Conservation (phyloP, 2,797 vertebrate genomes). For the Sebastes nivosus region DNA sequence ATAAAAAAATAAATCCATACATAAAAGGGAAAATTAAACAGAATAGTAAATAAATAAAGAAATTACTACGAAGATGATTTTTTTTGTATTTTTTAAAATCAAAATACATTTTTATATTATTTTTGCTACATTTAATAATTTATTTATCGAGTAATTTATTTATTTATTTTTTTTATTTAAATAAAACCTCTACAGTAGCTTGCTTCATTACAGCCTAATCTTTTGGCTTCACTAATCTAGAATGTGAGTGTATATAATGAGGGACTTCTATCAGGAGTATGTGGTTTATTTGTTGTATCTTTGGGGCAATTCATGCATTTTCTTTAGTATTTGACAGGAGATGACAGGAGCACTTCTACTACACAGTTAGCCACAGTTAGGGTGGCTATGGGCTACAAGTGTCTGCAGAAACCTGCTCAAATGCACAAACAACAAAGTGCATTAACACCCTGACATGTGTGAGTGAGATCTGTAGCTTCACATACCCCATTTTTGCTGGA, state of each 20-base stretch:
- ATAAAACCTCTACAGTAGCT: background rate
- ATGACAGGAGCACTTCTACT: conserved; percentile 1
- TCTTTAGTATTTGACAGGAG: background rate
- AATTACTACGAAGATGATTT: accelerated
- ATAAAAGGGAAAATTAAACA: too few relatives aligned
- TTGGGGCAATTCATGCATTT: background rate
- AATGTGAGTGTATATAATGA: conserved; percentile 6
- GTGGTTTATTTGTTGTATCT: background rate
- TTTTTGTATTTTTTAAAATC: too few relatives aligned
- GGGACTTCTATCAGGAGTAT: background rate
- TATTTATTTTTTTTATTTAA: too few relatives aligned
- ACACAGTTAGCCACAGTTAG: background rate
- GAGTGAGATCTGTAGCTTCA: background rate
- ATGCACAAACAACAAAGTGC: background rate
- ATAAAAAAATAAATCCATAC: too few relatives aligned
- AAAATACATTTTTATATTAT: too few relatives aligned
- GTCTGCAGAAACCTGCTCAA: background rate
- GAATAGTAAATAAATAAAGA: too few relatives aligned
- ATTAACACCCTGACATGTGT: background rate
- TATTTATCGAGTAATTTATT: too few relatives aligned
- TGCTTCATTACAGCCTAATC: conserved; percentile 29
- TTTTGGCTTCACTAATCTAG: conserved; percentile 30
- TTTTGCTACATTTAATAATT: too few relatives aligned
- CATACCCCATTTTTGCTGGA: conserved; percentile 81
- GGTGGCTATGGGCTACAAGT: conserved; percentile 31